A percentile compares a stretch with the other conserved stretches of the same genome.
Conservation (phyloP, 2,113 vertebrate species). For the Chascanopsetta lugubris region DNA sequence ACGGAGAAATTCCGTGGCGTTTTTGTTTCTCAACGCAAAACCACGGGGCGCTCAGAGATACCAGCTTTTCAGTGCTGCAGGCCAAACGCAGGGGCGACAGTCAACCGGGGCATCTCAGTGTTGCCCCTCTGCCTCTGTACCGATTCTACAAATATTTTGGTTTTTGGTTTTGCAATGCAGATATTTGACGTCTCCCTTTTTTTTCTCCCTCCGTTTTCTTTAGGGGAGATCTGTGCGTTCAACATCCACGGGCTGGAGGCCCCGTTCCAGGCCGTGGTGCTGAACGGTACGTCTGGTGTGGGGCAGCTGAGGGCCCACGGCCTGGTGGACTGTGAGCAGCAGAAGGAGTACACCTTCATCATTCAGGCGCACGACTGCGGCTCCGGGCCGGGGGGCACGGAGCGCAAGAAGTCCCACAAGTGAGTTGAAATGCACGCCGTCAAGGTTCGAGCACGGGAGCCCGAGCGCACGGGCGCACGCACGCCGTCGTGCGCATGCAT, state of each 20-base stretch:
- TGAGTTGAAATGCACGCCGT: conserved; percentile 75
- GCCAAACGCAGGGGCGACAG: neutral
- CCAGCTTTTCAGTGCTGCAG: neutral
- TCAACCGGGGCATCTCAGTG: neutral
- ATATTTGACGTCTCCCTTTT: neutral
- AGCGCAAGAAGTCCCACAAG: conserved; percentile 98
- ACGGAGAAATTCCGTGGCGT: neutral
- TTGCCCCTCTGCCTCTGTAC: conserved; percentile 5
- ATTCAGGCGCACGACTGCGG: conserved; percentile 98
- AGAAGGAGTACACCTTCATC: conserved; percentile 97
- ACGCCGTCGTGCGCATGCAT: neutral
- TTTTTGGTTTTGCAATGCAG: neutral
- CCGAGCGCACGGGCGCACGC: neutral
- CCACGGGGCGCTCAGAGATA: neutral
- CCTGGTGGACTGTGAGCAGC: conserved; percentile 93
- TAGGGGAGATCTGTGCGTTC: conserved; percentile 98
- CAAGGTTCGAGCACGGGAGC: neutral
- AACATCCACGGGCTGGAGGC: conserved; percentile 92
- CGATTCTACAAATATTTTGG: neutral
- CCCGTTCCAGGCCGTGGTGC: conserved; percentile 93
- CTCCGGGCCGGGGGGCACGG: conserved; percentile 83
- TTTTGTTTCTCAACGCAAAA: neutral
- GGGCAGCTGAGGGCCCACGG: conserved; percentile 88
- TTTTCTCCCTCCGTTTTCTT: neutral
- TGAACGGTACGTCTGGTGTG: conserved; percentile 95